phyloP scores from a whole-genome alignment of 2,797 vertebrate genomes.

The Austrolebias charrua region DNA sequence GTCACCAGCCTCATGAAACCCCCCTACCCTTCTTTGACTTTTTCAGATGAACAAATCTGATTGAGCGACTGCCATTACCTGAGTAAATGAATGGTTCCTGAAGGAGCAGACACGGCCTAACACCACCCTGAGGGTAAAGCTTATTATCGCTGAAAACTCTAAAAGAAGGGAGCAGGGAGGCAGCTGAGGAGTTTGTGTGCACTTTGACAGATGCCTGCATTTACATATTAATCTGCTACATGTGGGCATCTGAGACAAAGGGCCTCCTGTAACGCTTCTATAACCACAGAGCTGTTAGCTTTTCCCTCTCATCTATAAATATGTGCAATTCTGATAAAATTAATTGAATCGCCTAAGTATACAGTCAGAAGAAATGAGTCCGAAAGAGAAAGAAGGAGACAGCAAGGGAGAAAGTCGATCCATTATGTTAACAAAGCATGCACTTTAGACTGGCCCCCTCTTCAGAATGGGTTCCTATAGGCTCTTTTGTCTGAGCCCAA shows the following conservation, averaged over 20 bases:
- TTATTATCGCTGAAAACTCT: slow-evolving; percentile 75
- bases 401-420: slow-evolving; percentile 36
- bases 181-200: slow-evolving; percentile 52
- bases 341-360: slow-evolving; percentile 80
- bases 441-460: slow-evolving; percentile 50
- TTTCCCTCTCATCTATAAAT: slow-evolving; percentile 78
- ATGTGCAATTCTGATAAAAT: slow-evolving; percentile 83
- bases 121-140: slow-evolving; percentile 73
- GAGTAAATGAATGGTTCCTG: slow-evolving; percentile 79
- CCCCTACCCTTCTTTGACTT: slow-evolving; percentile 53
- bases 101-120: slow-evolving; percentile 74
- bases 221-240: slow-evolving; percentile 80
- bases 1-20: slow-evolving; percentile 60
- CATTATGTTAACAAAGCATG: slow-evolving; percentile 56
- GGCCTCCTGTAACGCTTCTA: slow-evolving; percentile 68
- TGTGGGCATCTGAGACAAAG: slow-evolving; percentile 74
- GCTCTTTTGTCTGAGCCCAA: slow-evolving; percentile 57
- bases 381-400: slow-evolving; percentile 31
- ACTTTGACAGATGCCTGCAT: slow-evolving; percentile 70
- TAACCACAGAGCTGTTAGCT: slow-evolving; percentile 76
- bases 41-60: slow-evolving; percentile 78
- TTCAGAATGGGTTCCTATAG: slow-evolving; percentile 35
- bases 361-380: slow-evolving; percentile 63
- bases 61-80: slow-evolving; percentile 78
- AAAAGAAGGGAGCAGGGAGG: slow-evolving; percentile 58